These are phyloP conservation scores for Gambusia affinis DNA, from an alignment of 2,113 vertebrate species.

Conservation along the genomic window DNA sequence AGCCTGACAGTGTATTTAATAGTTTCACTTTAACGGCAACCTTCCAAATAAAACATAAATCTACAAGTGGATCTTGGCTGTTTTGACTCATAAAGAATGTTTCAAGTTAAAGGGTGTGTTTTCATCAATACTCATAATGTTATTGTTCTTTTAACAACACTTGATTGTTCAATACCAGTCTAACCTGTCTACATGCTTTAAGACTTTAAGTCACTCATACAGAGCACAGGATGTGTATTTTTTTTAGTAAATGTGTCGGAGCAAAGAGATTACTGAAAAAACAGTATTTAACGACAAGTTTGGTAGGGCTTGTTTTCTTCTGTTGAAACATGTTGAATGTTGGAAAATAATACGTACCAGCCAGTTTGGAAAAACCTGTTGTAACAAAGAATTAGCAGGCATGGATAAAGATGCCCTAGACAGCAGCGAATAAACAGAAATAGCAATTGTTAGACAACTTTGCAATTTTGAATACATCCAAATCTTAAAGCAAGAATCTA, in stretches of 20 bases:
- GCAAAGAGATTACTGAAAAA: not conserved
- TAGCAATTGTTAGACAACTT: no score
- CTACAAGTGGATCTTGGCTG: not conserved
- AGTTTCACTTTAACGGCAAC: not conserved
- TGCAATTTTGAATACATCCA: no score
- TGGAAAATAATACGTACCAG: conserved; percentile 19
- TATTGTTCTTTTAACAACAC: conserved; percentile 13
- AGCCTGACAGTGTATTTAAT: not conserved
- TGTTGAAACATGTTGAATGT: conserved; percentile 30
- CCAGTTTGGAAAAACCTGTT: conserved; percentile 30
- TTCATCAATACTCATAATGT: not conserved
- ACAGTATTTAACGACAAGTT: conserved; percentile 12
- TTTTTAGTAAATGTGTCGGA: conserved; percentile 26
- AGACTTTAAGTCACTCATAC: conserved; percentile 4
- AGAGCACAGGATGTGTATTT: not conserved
- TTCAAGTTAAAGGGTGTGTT: conserved; percentile 11
- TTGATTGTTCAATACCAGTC: conserved; percentile 48
- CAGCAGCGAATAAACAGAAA: no score
- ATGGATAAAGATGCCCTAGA: not conserved
- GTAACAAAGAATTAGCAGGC: not conserved
- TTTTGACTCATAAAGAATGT: not conserved
- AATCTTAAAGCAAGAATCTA: no score
- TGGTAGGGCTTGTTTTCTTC: conserved; percentile 5
- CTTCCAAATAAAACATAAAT: conserved; percentile 10
- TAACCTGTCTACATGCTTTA: conserved; percentile 23